Base-by-base conservation (phyloP, 2,888 invertebrate genomes). In the Vanessa cardui region DNA sequence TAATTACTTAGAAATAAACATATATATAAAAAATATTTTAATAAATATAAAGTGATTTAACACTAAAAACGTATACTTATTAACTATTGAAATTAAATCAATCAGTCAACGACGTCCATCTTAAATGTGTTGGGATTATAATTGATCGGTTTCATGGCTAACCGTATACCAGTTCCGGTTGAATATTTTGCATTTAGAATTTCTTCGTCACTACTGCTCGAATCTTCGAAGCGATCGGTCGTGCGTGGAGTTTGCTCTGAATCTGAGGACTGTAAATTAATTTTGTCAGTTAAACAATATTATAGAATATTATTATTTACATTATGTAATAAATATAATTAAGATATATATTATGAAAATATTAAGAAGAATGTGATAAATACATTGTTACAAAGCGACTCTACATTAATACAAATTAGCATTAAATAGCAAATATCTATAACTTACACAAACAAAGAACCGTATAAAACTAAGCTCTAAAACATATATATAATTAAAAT, bases 181-280 rank as follows among this genome's bases (percentile, higher is more conserved):
- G 52, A 54, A 76, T 83, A 77, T 77, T 85, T 87, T 62, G 86
- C 81, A 78, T 87, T 86, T 68, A 87, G 76, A 73, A 90, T 87
- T 54, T 92, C 90, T 56, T 92, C 92, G 74, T 91, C 92, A 82
- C 89, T 89, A 81, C 88, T 89, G 80, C 90, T 91, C 15, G 89
- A 89, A 70, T 83, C 87, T 66, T 90, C 85, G 77, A 86, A 86
- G 73, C 79, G 87, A 69, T 83, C 86, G 72, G 85, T 78, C 74
- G 84, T 79, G 62, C 84, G 84, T 68, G 86, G 80, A 64, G 84
- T 87, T 63, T 76, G 78, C 62, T 90, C 90, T 6, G 89, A 88
- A 64, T 91, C 90, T 61, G 88, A 87, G 31, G 87, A 88, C 89
- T 90, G 82, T 39, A 39, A 39, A 39, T 12, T 9, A 39, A 39